Base-by-base conservation (phyloP, 2,888 invertebrate genomes). In the Lacanobia oleracea region DNA sequence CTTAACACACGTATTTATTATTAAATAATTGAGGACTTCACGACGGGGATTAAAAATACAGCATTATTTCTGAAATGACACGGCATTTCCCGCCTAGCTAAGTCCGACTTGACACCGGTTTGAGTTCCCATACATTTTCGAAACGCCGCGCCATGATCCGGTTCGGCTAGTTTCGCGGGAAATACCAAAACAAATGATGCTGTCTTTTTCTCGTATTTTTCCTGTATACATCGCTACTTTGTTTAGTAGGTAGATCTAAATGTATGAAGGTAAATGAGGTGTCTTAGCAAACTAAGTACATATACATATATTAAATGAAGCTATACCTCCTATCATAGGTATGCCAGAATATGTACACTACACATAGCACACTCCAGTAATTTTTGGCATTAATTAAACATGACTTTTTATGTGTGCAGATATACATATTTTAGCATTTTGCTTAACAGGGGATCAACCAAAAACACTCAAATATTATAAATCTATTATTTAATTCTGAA, bases 91-190 rank as follows among this genome's bases (percentile, higher is more conserved):
- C 51, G 53, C 51, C 51, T 12, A 68, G 56, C 33, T 56, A 56
- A 43, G 14, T 33, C 21, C n/a, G 40, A 12, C 45, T 45, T 37
- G 18, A 43, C 53, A 79, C 79, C 63, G 79, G 73, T 73, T 73
- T 12, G 48, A 37, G 10, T 53, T 59, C 12, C 63, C 43, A 53
- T 64, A 43, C 33, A 23, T 54, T 79, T 72, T 79, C 48, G 48
- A 59, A 69, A 48, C 18, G 14, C 37, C 72, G 27, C 61, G 72
- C 61, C 50, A 12, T 7, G 18, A 57, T 61, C 80, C 74, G 75
- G 77, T 80, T 77, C 43, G 62, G 81, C 62, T 59, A 50, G 56
- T 82, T 82, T 82, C 68, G 68, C 74, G 83, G 79, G 79, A 80
- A 82, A 82, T 63, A 66, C 67, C 73, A 66, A 54, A 21, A 75